These are phyloP conservation scores for Phyllotis vaccarum DNA, from an alignment of 2,797 vertebrate species.

Conservation along the genomic window DNA sequence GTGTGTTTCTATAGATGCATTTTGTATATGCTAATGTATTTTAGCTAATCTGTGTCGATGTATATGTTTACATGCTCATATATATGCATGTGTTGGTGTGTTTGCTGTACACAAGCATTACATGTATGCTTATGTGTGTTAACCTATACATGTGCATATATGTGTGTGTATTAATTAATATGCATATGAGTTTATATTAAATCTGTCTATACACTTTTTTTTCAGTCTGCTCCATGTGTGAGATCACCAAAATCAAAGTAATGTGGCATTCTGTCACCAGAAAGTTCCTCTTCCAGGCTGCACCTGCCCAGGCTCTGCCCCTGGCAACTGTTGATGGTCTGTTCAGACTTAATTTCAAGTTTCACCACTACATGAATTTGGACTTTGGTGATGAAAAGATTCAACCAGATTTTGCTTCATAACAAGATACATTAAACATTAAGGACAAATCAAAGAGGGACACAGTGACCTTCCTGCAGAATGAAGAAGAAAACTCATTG, in stretches of 20 bases:
- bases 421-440: constrained; percentile 64
- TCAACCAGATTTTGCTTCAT: constrained; percentile 20
- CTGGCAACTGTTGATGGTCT: neutral
- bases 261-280: rapidly evolving
- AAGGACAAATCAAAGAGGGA: constrained; percentile 53
- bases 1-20: too few species aligned
- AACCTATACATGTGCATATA: neutral
- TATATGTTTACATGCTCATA: neutral
- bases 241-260: neutral
- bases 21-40: neutral
- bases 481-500: constrained; percentile 65
- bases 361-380: neutral
- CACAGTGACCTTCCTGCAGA: constrained; percentile 59
- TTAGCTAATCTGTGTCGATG: neutral
- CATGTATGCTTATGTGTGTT: neutral
- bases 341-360: constrained; percentile 56
- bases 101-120: neutral
- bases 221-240: neutral
- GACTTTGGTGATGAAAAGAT: neutral
- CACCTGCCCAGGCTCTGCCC: rapidly evolving
- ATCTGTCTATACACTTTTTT: neutral
- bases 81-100: neutral
- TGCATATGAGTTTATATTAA: neutral
- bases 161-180: neutral
- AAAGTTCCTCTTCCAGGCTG: rapidly evolving